Conservation (phyloP, 2,797 vertebrate genomes). For the Coilia nasus region DNA sequence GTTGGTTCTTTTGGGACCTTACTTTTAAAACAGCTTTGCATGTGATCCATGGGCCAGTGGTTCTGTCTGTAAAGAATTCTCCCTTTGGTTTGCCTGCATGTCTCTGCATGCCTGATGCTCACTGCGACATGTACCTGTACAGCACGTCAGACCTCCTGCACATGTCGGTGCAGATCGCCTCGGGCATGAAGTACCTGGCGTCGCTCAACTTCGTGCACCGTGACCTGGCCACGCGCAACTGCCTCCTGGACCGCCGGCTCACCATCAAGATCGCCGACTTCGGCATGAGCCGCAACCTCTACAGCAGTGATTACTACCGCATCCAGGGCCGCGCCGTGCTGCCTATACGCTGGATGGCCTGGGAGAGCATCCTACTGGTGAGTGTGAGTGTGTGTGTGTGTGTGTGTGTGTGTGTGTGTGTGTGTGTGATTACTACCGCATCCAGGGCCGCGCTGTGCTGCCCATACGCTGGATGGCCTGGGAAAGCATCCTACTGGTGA, state of each 20-base stretch:
- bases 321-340: conserved; percentile 74
- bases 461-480: no score
- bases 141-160: conserved; percentile 67
- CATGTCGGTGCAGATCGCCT: conserved; percentile 73
- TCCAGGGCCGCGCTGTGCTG: conserved; percentile 69
- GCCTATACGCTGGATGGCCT: conserved; percentile 77
- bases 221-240: conserved; percentile 73
- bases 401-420: conserved; percentile 16
- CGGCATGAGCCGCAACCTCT: conserved; percentile 75
- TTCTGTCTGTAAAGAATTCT: not conserved
- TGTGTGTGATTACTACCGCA: conserved; percentile 63
- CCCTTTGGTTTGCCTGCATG: not conserved
- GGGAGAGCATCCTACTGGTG: conserved; percentile 75
- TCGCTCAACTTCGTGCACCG: conserved; percentile 76
- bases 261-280: conserved; percentile 77
- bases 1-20: not conserved
- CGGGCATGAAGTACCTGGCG: conserved; percentile 71
- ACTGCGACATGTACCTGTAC: not conserved
- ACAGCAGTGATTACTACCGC: conserved; percentile 75
- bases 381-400: conserved; percentile 46
- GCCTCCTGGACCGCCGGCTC: conserved; percentile 70
- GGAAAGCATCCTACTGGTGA: no score
- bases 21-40: not conserved
- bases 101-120: not conserved
- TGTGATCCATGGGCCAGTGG: not conserved